These are phyloP conservation scores for Ectemnius continuus DNA, from an alignment of 2,888 invertebrate species.

Conservation along the genomic window DNA sequence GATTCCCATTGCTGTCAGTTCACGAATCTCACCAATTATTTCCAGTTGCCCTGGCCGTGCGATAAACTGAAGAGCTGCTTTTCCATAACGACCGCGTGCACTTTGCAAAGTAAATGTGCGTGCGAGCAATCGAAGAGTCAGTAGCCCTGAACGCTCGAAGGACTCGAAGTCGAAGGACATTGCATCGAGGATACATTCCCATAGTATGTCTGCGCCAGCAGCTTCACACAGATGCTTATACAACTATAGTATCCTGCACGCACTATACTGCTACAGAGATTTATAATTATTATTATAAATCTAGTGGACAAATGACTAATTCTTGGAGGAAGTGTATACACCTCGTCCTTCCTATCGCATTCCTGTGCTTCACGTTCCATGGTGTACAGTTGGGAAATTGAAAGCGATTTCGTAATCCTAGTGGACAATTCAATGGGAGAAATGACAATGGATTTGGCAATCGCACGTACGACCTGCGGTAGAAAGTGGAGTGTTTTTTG, in stretches of 20 bases:
- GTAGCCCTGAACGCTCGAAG: slow-evolving; percentile 68
- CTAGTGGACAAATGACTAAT: background rate
- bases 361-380: background rate
- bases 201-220: slow-evolving; percentile 29
- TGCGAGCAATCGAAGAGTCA: slow-evolving; percentile 42
- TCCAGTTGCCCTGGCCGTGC: no score
- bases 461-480: slow-evolving; percentile 51
- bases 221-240: no score
- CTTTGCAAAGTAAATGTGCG: slow-evolving; percentile 38
- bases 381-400: slow-evolving; percentile 17
- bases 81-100: slow-evolving; percentile 6
- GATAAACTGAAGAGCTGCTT: no score
- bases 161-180: slow-evolving; percentile 69
- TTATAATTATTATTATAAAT: no score
- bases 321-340: background rate
- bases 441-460: slow-evolving; percentile 45
- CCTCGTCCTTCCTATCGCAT: background rate
- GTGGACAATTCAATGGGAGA: slow-evolving; percentile 33
- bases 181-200: slow-evolving; percentile 62
- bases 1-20: background rate
- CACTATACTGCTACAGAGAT: no score
- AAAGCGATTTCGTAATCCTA: slow-evolving; percentile 26
- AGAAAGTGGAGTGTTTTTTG: slow-evolving; percentile 56
- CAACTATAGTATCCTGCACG: no score
- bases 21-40: no score